These are phyloP conservation scores for Esox masquinongy DNA, from an alignment of 2,797 vertebrate genomes.

Conservation along the genomic window DNA sequence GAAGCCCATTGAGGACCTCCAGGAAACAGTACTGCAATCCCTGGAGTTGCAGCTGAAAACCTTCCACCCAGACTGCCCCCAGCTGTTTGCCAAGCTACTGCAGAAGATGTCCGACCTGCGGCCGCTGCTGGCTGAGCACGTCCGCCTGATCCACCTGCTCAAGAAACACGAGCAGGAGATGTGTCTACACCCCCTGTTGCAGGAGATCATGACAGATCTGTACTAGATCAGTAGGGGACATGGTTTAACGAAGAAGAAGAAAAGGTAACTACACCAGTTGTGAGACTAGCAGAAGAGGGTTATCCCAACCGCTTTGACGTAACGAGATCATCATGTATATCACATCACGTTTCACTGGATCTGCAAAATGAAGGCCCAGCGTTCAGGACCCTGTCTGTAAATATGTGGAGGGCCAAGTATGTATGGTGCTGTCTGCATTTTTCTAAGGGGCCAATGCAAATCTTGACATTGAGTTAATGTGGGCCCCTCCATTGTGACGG, in stretches of 20 bases:
- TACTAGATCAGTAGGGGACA: slow-evolving; percentile 62
- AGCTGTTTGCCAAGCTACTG: slow-evolving; percentile 87
- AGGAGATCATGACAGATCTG: slow-evolving; percentile 84
- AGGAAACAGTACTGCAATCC: slow-evolving; percentile 76
- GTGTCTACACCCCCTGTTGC: slow-evolving; percentile 76
- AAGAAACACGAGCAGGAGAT: slow-evolving; percentile 78
- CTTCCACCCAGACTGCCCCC: slow-evolving; percentile 82
- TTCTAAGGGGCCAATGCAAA: no score
- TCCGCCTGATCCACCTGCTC: slow-evolving; percentile 82
- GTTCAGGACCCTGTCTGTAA: no score
- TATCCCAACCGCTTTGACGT: no score
- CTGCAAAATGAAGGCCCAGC: no score
- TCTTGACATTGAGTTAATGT: no score
- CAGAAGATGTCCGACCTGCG: slow-evolving; percentile 83
- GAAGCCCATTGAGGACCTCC: slow-evolving; percentile 79
- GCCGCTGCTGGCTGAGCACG: slow-evolving; percentile 78
- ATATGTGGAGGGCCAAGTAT: no score
- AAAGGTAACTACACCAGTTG: neutral
- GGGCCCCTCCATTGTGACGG: no score
- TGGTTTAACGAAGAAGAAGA: neutral
- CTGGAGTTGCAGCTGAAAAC: slow-evolving; percentile 84
- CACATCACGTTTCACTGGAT: no score
- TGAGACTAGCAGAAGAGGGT: neutral
- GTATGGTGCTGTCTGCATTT: no score
- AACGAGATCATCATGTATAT: no score